These are phyloP conservation scores for Proisotoma minuta DNA, from an alignment of 2,888 invertebrate species.

Conservation along the genomic window DNA sequence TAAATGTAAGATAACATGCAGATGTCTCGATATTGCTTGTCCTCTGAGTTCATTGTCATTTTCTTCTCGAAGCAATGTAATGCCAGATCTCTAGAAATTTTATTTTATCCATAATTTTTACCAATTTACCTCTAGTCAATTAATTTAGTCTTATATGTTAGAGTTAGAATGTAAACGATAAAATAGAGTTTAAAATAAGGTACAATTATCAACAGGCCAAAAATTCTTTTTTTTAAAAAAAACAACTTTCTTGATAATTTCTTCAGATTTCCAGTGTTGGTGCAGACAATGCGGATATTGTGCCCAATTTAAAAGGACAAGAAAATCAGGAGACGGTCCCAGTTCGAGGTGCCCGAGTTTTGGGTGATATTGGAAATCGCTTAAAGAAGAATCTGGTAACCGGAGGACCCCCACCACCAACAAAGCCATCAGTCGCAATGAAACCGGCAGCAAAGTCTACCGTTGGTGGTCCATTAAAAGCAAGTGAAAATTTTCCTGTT, in stretches of 20 bases:
- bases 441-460: slow-evolving; percentile 1
- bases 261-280: slow-evolving; percentile 20
- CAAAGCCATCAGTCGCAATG: not conserved
- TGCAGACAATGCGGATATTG: slow-evolving; percentile 19
- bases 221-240: too few relatives aligned
- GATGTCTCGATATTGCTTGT: too few relatives aligned
- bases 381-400: slow-evolving; percentile 23
- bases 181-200: not conserved
- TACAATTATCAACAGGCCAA: not conserved
- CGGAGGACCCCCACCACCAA: not conserved
- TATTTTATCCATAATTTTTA: too few relatives aligned
- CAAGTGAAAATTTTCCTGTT: slow-evolving; percentile 22
- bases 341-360: slow-evolving; percentile 25
- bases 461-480: not conserved
- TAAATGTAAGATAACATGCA: too few relatives aligned
- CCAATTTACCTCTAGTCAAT: too few relatives aligned
- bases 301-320: not conserved
- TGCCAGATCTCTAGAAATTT: too few relatives aligned
- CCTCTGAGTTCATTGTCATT: too few relatives aligned
- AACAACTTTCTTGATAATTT: not conserved
- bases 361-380: slow-evolving; percentile 46
- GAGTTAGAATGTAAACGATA: too few relatives aligned
- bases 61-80: too few relatives aligned
- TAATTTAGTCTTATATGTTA: too few relatives aligned
- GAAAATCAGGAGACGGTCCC: slow-evolving; percentile 10